Percentiles rank a stretch among this genome's conserved stretches.
Evolutionary conservation across 2,797 vertebrate species (phyloP).

Genomic region (Margarornis squamiger): DNA sequence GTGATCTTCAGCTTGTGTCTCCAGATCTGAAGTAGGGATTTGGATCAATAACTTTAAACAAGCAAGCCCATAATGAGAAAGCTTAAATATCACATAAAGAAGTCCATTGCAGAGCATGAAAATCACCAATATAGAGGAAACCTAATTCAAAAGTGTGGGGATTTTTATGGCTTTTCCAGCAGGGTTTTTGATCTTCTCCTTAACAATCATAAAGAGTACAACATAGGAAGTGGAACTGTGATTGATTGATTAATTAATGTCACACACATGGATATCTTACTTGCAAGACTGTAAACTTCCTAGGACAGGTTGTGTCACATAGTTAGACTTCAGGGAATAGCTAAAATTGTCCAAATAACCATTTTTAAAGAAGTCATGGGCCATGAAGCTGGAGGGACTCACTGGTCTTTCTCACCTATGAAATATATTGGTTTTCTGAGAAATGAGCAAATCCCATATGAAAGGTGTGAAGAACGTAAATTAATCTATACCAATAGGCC

Average conservation of each 20-base stretch:
- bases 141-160: neutral
- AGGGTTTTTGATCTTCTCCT: neutral
- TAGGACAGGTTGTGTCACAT: accelerated
- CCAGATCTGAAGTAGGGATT: neutral
- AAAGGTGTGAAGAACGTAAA: neutral
- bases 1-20: neutral
- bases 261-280: neutral
- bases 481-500: neutral
- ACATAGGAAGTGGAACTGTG: neutral
- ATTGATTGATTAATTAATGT: neutral
- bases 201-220: neutral
- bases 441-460: neutral
- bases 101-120: neutral
- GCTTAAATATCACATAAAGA: neutral
- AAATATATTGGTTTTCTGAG: neutral
- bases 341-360: neutral
- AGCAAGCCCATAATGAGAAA: neutral
- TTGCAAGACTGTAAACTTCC: neutral
- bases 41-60: neutral
- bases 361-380: neutral
- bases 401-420: neutral
- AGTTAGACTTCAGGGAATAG: neutral
- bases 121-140: neutral
- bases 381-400: neutral
- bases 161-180: neutral